Evolutionary conservation across 2,113 vertebrate genomes (phyloP).

Genomic region (Pteruthius melanotis): DNA sequence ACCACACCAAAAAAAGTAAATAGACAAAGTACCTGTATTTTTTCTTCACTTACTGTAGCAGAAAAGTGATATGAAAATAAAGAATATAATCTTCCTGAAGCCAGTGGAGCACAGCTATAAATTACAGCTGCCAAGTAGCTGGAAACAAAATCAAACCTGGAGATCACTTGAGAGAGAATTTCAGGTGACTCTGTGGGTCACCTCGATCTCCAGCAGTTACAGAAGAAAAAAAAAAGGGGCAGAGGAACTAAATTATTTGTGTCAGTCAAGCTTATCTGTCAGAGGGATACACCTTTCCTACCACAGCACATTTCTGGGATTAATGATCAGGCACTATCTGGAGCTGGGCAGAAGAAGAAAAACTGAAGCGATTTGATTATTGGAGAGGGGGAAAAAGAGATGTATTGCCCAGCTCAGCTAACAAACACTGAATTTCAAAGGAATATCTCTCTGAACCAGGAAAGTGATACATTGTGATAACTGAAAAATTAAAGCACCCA

Average conservation of each 20-base stretch:
- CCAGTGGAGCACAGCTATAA: not conserved
- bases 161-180: not conserved
- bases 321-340: not conserved
- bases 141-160: not conserved
- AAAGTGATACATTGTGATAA: not conserved
- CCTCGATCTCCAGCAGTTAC: not conserved
- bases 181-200: not conserved
- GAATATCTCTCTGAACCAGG: not conserved
- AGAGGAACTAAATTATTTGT: conserved; percentile 11
- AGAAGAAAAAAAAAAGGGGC: not conserved
- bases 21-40: not conserved
- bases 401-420: not conserved
- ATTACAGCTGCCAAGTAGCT: not conserved
- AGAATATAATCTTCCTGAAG: not conserved
- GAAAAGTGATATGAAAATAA: not conserved
- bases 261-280: conserved; percentile 24
- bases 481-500: not conserved
- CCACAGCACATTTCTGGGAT: not conserved
- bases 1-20: not conserved
- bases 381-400: not conserved
- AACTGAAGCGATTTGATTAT: not conserved
- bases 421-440: not conserved
- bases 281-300: not conserved
- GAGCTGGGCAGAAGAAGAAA: not conserved
- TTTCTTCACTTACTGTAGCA: not conserved